Percentiles rank a stretch among this genome's conserved stretches.
These are phyloP conservation scores for Pluvianellus socialis DNA, from an alignment of 2,113 vertebrate genomes.

Conservation along the genomic window DNA sequence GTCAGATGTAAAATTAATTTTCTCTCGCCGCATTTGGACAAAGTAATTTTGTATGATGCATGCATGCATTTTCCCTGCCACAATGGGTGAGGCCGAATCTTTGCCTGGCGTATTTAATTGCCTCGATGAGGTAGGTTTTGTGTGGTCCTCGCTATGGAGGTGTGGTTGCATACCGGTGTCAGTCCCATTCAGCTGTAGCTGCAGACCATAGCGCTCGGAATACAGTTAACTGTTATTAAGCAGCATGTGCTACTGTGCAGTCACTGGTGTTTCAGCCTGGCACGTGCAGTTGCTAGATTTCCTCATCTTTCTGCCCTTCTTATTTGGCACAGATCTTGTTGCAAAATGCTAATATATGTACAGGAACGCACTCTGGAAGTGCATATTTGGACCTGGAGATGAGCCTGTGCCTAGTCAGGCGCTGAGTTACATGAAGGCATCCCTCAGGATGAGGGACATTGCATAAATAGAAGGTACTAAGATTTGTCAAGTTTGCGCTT, in stretches of 20 bases:
- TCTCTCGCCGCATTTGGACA: not conserved
- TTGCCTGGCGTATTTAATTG: not conserved
- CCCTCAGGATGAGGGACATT: not conserved
- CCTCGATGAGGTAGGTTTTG: not conserved
- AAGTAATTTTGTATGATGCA: not conserved
- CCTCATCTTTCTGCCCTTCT: not conserved
- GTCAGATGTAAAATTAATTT: slow-evolving; percentile 28
- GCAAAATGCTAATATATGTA: not conserved
- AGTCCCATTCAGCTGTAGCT: not conserved
- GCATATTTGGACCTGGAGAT: not conserved
- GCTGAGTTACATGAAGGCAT: not conserved
- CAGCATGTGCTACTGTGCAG: not conserved
- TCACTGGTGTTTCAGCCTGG: not conserved
- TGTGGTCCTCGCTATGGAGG: not conserved
- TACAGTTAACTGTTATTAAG: not conserved
- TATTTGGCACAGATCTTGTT: not conserved
- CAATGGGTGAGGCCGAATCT: not conserved
- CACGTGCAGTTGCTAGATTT: not conserved
- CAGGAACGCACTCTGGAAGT: not conserved
- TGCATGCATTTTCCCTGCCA: not conserved
- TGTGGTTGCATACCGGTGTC: not conserved
- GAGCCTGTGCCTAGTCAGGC: not conserved
- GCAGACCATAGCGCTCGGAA: not conserved
- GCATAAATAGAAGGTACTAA: not conserved
- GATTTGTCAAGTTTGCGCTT: not conserved